Base-by-base conservation (phyloP, 2,888 invertebrate genomes). In the Leptothorax acervorum region DNA sequence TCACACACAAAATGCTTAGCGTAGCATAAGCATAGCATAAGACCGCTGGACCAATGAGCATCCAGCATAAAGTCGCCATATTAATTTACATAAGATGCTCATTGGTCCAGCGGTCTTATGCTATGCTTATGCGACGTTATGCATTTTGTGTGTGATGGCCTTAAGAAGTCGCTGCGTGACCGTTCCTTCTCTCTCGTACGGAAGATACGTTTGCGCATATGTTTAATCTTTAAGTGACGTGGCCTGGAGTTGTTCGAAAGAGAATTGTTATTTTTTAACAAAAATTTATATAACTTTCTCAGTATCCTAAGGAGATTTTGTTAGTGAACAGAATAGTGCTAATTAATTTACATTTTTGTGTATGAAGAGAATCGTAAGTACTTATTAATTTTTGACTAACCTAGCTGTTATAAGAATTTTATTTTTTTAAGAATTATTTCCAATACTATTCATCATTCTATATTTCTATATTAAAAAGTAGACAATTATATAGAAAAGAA, bases 341-440 rank as follows among this genome's bases (percentile, higher is more conserved):
- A 48, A n/a, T 48, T 75, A 65, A 48, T 15, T 48, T 51, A 11
- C 9, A 5, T 39, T 51, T 48, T 48, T 35, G 48, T 48, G 75
- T 23, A 23, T 23, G 8, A 23, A 75, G 1, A 75, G 51, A 75
- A 75, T 75, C n/a, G 65, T 75, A 65, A 39, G 65, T 75, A 48
- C 45, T 45, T 42, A n/a, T 23, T 31, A 45, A 4, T 63, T 45
- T 35, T 5, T 63, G 0, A n/a, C 1, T 31, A 31, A 60, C 3
- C 31, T 75, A 4, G 8, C 2, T 42, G 42, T 42, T 1, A 5
- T 48, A 23, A 28, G n/a, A 9, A 75, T 35, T 51, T 31, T 15
- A 18, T 53, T 15, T 9, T 15, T 53, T n/a, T 53, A 23, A 0
- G 8, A 23, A 23, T 15, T 63, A 12, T 48, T 65, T 48, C 3